Base-by-base conservation (phyloP, 2,113 vertebrate species). In the Symphodus melops region DNA sequence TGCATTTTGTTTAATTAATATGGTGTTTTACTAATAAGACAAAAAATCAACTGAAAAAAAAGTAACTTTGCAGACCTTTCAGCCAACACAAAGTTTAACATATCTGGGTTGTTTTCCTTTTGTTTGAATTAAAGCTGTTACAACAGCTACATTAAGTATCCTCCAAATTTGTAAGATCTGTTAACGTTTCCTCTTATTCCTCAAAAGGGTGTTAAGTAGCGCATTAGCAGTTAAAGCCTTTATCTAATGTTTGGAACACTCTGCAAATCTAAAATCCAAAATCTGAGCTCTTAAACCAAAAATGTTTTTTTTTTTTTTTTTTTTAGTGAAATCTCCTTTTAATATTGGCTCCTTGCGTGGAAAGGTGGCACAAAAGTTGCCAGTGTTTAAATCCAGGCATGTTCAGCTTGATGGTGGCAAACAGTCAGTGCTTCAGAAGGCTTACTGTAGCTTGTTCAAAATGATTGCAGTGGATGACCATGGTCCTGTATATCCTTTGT, bases 171-270 rank as follows among this genome's bases (percentile, higher is more conserved):
- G 23, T 21, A 17, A 5, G 16, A 55, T 73, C 16, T 67, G 66
- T 17, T 36, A 60, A 39, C 37, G 44, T 28, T 41, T 61, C 28
- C 62, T 52, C 56, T 62, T 0, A 33, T 55, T 63, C 46, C 56
- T 39, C 44, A 4, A 48, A 44, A 48, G 21, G n/a, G 21, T 42
- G 21, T 58, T 49, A 25, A 25, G 25, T 25, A 2, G 10, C 3
- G 14, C 8, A 58, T 58, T 84, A 48, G 19, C 54, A 37, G 17
- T 44, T 37, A 6, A n/a, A 79, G 57, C 63, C 53, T 49, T 13
- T 68, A 44, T 8, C 48, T 49, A 49, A 80, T 76, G 55, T 72
- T 64, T 51, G 12, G 25, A 67, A 71, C 59, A 64, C 52, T 68
- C 53, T 57, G 19, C 16, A 33, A 51, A 17, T 56, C 58, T 79